Conservation (phyloP, 2,888 invertebrate genomes). For the Erannis defoliaria region DNA sequence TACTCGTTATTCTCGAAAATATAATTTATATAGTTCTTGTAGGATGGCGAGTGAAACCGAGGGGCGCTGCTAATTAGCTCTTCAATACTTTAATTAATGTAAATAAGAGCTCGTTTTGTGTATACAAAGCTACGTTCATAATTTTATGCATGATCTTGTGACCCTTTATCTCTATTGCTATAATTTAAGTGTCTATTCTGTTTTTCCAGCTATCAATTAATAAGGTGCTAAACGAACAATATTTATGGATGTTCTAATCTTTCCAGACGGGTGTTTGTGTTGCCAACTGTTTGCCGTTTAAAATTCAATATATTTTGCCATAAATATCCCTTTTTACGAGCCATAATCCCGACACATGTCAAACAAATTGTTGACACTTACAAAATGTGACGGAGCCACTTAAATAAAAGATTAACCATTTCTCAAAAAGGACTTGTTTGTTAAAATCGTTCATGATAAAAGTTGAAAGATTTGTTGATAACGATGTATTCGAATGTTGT, state of each 20-base stretch:
- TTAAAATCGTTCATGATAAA: constrained; percentile 38
- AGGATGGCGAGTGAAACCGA: no score
- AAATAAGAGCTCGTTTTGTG: constrained; percentile 19
- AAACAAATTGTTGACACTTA: constrained; percentile 79
- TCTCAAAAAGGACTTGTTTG: constrained; percentile 46
- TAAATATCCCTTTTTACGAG: constrained; percentile 74
- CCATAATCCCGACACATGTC: constrained; percentile 74
- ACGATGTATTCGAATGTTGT: background rate
- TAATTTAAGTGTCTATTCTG: constrained; percentile 34
- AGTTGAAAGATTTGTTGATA: constrained; percentile 14
- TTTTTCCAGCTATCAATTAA: constrained; percentile 40
- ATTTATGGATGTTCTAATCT: constrained; percentile 48
- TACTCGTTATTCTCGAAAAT: no score
- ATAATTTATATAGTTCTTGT: no score
- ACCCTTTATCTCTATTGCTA: constrained; percentile 37
- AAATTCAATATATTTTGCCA: constrained; percentile 74
- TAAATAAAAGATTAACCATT: constrained; percentile 61
- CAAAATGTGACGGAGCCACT: constrained; percentile 66
- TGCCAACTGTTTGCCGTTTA: constrained; percentile 64
- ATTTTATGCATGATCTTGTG: constrained; percentile 26
- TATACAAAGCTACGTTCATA: background rate
- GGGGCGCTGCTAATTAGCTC: no score
- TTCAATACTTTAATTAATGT: background rate
- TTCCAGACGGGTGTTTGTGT: constrained; percentile 30
- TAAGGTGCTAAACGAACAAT: constrained; percentile 46